Percentiles rank a stretch among this genome's conserved stretches.
These are phyloP conservation scores for Epizoanthus fatuus DNA, from an alignment of 92 coral and sea anemone species.

Conservation along the genomic window DNA sequence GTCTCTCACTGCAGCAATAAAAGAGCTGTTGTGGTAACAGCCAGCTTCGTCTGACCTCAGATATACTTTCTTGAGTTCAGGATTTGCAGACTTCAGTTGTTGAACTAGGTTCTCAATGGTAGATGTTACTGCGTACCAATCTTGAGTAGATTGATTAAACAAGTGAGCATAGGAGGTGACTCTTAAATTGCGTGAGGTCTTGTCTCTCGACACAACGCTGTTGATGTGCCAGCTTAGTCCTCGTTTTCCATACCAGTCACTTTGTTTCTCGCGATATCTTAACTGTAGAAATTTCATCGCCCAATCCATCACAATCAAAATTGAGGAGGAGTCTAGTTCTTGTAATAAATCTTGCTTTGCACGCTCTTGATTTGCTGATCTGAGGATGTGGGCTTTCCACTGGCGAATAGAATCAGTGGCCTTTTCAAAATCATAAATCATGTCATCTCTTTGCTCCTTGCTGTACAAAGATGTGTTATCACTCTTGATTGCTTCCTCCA, in stretches of 20 bases:
- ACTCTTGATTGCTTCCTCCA: slow-evolving; percentile 36
- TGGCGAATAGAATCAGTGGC: slow-evolving; percentile 31
- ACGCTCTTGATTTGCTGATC: slow-evolving; percentile 46
- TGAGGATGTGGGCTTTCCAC: slow-evolving; percentile 60
- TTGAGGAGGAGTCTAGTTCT: slow-evolving; percentile 39
- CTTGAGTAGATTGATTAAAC: slow-evolving; percentile 37
- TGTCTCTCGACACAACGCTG: neutral
- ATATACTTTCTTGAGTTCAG: slow-evolving; percentile 22
- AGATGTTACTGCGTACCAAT: slow-evolving; percentile 34
- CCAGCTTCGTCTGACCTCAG: slow-evolving; percentile 50
- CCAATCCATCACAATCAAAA: slow-evolving; percentile 55
- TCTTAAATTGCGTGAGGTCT: neutral
- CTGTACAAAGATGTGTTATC: slow-evolving; percentile 39
- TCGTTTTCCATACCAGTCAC: slow-evolving; percentile 66
- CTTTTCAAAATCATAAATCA: slow-evolving; percentile 55
- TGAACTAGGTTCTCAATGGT: slow-evolving; percentile 20
- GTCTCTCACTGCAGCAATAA: slow-evolving; percentile 39
- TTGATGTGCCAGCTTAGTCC: slow-evolving; percentile 57
- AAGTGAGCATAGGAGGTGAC: slow-evolving; percentile 42
- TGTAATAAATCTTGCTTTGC: slow-evolving; percentile 48
- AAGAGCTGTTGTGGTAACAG: slow-evolving; percentile 36
- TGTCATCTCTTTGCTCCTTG: slow-evolving; percentile 53
- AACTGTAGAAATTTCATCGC: slow-evolving; percentile 61
- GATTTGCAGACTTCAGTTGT: slow-evolving; percentile 1
- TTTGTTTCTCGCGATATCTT: slow-evolving; percentile 57